Percentiles rank a stretch among this genome's conserved stretches.
Conservation (phyloP, 2,797 vertebrate species). For the Chelmon rostratus region DNA sequence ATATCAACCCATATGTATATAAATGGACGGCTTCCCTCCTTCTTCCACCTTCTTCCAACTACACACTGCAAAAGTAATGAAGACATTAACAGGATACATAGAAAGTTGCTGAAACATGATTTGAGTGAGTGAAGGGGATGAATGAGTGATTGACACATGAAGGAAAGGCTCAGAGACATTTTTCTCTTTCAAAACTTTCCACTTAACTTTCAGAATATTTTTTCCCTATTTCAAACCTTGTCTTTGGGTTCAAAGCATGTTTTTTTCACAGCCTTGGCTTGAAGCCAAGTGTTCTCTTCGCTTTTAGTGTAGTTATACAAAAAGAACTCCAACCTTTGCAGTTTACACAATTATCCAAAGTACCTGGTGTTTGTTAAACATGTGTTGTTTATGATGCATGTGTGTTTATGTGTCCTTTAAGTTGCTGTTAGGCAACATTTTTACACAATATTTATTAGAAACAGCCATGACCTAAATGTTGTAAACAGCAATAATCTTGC, state of each 20-base stretch:
- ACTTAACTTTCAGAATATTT: not conserved
- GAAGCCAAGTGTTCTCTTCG: not conserved
- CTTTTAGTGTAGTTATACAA: not conserved
- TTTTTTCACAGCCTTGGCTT: not conserved
- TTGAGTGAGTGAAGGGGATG: not conserved
- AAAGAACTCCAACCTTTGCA: not conserved
- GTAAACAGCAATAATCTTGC: constrained; percentile 57
- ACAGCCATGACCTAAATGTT: constrained; percentile 44
- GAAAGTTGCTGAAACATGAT: not conserved
- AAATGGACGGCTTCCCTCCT: not conserved
- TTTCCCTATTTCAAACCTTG: not conserved
- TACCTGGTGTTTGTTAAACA: not conserved
- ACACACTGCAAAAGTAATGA: not conserved
- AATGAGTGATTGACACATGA: not conserved
- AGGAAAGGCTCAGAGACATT: not conserved
- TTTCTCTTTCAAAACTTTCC: not conserved
- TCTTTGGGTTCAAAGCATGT: constrained; percentile 13
- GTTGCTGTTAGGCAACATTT: constrained; percentile 38
- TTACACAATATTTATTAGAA: constrained; percentile 26
- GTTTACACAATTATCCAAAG: constrained; percentile 8
- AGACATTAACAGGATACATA: not conserved
- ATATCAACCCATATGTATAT: too few species aligned
- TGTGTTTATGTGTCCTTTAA: not conserved
- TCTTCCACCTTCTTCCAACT: not conserved
- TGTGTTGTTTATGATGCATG: not conserved